phyloP scores from a whole-genome alignment of 1,140 invertebrate genomes.

The Solenopsis invicta region DNA sequence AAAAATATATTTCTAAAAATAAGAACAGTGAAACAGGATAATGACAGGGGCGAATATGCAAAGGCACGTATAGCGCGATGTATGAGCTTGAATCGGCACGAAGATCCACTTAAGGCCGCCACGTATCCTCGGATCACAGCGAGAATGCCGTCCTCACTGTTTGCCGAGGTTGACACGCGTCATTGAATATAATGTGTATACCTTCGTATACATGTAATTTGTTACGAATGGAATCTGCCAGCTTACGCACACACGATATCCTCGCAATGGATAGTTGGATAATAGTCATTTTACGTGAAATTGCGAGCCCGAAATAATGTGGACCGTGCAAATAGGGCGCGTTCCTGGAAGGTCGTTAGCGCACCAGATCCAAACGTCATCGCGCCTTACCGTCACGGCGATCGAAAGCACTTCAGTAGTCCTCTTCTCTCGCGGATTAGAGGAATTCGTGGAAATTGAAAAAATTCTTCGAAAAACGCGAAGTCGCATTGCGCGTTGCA shows the following conservation, averaged over 20 bases:
- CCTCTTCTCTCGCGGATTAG: no score
- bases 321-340: neutral
- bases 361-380: neutral
- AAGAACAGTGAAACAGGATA: no score
- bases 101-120: conserved; percentile 14
- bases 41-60: no score
- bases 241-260: neutral
- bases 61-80: neutral
- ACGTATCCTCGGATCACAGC: conserved; percentile 10
- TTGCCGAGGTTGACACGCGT: neutral
- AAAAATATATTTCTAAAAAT: no score
- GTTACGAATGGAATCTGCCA: neutral
- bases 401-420: neutral
- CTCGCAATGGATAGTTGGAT: neutral
- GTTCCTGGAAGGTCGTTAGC: neutral
- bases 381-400: no score
- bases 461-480: neutral
- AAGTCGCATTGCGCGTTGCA: no score
- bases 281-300: neutral
- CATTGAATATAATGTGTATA: conserved; percentile 11
- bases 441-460: neutral
- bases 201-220: neutral
- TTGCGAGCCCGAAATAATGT: neutral
- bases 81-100: neutral
- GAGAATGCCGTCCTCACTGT: neutral